Base-by-base conservation (phyloP, 2,113 vertebrate species). In the Saiga tatarica region DNA sequence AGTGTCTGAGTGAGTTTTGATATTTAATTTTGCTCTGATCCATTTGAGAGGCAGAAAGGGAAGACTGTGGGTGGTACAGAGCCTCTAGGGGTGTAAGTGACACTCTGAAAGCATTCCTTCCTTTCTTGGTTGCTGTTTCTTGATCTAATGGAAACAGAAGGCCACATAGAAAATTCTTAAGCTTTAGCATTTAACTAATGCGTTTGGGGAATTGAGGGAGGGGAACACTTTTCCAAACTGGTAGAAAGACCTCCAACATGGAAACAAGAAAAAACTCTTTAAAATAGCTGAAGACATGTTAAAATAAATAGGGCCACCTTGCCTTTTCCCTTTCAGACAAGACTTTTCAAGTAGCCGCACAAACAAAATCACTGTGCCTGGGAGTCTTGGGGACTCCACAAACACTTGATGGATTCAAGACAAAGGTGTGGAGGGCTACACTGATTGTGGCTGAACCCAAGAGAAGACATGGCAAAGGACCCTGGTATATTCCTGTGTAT, bases 1-100 rank as follows among this genome's bases (percentile, higher is more conserved):
- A 82, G 93, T 47, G 62, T 62, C 79, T 94, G 92, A 85, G 86
- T 91, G 88, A 91, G n/a, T 98, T 98, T 95, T 87, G 83, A 89
- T 97, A 96, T 94, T 95, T 98, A 96, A 91, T 94, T 97, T 96
- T 98, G 26, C 93, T 97, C 94, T 97, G 93, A 97, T 96, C 76
- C 91, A 90, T 92, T 87, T 95, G 97, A 97, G 91, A 97, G 89
- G 87, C 59, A 36, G 33, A 62, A 84, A 90, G 94, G 92, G 95
- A 95, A 97, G 94, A 92, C 78, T 0, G 93, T 97, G 97, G 93
- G 96, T 97, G 96, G 96, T 89, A 93, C 47, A 57, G 84, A 83
- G 95, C 85, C 97, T 95, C 97, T 97, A 74, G 95, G 95, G 89
- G 93, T 97, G 83, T 97, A 98, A 97, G 88, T 39, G 96, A 98